phyloP scores from a whole-genome alignment of 2,113 vertebrate species.

The Trogon surrucura region DNA sequence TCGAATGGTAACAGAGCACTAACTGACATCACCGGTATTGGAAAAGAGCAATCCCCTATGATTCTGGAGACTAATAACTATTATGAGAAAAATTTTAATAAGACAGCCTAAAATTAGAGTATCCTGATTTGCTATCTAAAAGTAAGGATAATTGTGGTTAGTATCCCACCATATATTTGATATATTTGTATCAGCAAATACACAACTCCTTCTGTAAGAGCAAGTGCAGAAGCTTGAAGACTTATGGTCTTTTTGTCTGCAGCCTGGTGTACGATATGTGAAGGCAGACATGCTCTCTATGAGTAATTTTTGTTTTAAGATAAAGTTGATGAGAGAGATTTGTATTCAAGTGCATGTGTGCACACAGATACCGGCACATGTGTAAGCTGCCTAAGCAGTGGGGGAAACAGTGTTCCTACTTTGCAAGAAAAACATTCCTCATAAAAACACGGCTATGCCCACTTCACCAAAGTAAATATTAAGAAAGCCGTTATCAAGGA shows the following conservation, averaged over 20 bases:
- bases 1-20: conserved; percentile 52
- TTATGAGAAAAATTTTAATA: background rate
- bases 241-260: background rate
- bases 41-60: conserved; percentile 27
- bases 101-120: background rate
- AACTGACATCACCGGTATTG: conserved; percentile 38
- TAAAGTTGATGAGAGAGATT: background rate
- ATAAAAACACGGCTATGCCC: background rate
- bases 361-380: background rate
- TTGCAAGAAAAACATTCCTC: background rate
- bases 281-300: background rate
- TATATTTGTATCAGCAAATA: background rate
- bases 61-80: conserved; percentile 25
- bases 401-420: background rate
- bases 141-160: background rate
- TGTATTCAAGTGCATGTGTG: background rate
- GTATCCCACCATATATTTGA: background rate
- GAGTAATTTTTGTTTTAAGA: background rate
- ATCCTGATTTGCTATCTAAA: background rate
- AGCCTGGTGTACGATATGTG: background rate
- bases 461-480: background rate
- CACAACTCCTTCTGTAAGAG: background rate
- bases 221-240: background rate
- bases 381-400: background rate
- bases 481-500: background rate